Conservation (phyloP, 1,140 invertebrate genomes). For the Latrodectus geometricus region DNA sequence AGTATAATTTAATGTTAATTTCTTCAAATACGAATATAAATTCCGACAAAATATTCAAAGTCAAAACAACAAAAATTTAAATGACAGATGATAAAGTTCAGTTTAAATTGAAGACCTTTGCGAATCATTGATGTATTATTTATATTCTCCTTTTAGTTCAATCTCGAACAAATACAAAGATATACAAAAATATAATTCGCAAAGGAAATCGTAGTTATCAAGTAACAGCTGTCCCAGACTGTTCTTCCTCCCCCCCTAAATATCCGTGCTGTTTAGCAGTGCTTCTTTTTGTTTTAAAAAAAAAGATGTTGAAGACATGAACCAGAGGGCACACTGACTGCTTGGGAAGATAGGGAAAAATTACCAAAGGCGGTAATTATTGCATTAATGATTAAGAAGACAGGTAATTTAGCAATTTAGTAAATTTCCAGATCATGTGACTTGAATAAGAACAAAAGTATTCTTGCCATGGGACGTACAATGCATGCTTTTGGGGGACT, state of each 20-base stretch:
- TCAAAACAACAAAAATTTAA: too few relatives aligned
- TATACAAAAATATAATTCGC: background rate
- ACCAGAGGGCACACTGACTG: conserved; percentile 30
- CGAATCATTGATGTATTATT: too few relatives aligned
- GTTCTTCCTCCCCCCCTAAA: background rate
- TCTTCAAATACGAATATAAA: too few relatives aligned
- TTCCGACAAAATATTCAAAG: too few relatives aligned
- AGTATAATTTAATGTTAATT: too few relatives aligned
- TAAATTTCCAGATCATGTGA: conserved; percentile 37
- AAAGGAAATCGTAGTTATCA: background rate
- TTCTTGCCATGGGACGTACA: conserved; percentile 6
- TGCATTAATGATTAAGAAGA: conserved; percentile 58
- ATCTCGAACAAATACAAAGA: too few relatives aligned
- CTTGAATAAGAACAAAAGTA: conserved; percentile 34
- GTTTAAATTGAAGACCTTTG: too few relatives aligned
- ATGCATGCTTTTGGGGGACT: background rate
- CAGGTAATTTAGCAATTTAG: conserved; percentile 56
- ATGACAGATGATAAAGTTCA: too few relatives aligned
- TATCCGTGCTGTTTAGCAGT: background rate
- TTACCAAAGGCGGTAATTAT: conserved; percentile 53
- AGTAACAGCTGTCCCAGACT: background rate
- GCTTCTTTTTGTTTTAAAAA: background rate
- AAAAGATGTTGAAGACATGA: background rate
- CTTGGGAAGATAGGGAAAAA: conserved; percentile 17
- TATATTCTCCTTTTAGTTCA: too few relatives aligned